phyloP scores from a whole-genome alignment of 2,797 vertebrate genomes.

The Gymnocypris eckloni region DNA sequence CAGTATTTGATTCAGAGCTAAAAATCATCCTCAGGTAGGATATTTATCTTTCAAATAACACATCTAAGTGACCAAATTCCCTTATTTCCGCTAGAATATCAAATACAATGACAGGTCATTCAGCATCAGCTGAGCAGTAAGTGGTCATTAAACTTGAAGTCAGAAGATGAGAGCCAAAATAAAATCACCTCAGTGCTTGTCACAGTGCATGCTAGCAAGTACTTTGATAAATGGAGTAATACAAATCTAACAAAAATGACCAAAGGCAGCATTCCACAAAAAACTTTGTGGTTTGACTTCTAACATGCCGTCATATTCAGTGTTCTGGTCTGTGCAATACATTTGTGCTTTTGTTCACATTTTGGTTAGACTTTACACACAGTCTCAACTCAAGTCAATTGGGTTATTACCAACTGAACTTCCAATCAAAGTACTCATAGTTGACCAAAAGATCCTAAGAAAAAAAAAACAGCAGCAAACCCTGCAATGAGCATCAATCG shows the following conservation, averaged over 20 bases:
- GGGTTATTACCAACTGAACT: slow-evolving; percentile 65
- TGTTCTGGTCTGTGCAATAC: slow-evolving; percentile 13
- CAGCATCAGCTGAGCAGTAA: slow-evolving; percentile 5
- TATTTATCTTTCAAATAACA: slow-evolving; percentile 28
- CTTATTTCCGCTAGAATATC: slow-evolving; percentile 6
- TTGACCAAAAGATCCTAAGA: slow-evolving; percentile 65
- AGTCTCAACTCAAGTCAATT: slow-evolving; percentile 65
- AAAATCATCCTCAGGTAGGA: background rate
- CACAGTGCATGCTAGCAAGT: slow-evolving; percentile 61
- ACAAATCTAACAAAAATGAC: background rate
- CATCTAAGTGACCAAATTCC: slow-evolving; percentile 9
- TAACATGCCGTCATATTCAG: background rate
- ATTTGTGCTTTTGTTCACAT: slow-evolving; percentile 63
- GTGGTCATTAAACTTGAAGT: slow-evolving; percentile 28
- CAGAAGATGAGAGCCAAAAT: slow-evolving; percentile 25
- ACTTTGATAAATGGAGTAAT: slow-evolving; percentile 43
- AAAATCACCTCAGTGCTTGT: slow-evolving; percentile 45
- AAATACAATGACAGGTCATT: slow-evolving; percentile 32
- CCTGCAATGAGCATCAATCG: slow-evolving; percentile 73
- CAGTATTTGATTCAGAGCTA: background rate
- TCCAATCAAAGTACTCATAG: slow-evolving; percentile 64
- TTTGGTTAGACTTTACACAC: slow-evolving; percentile 60
- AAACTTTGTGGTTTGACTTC: background rate
- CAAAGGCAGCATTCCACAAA: background rate
- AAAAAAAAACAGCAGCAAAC: slow-evolving; percentile 65